Base-by-base conservation (phyloP, 2,888 invertebrate genomes). In the Melinaea menophilus region DNA sequence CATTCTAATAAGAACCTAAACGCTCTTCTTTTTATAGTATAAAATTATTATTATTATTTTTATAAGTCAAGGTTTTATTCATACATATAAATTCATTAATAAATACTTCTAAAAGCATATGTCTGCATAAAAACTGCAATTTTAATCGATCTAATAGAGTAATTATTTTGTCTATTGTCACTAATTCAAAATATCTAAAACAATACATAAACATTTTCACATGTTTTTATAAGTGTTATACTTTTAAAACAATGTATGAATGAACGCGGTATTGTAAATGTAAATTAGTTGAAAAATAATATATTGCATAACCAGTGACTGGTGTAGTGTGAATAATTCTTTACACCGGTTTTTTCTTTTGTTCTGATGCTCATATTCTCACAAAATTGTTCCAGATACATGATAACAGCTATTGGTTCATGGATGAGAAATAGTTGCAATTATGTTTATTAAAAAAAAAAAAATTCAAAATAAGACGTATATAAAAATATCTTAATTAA, bases 401-500 rank as follows among this genome's bases (percentile, higher is more conserved):
- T 48, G 48, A 22, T 51, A 51, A 22, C 7, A 41, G 9, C 9
- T 9, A 9, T 41, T 41, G 5, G 41, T 9, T 41, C 41, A 41
- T 41, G 41, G 11, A 9, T 41, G 9, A 9, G 9, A 41, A 41
- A 41, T 41, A 5, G 7, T 41, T 7, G 41, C 3, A 9, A 41
- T 41, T 41, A 9, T 41, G 3, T 41, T 7, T 41, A 41, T 9
- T 9, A 11, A 41, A 41, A 9, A 9, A 41, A 9, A 9, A 9
- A 41, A 7, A 9, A 2, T 41, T 41, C 9, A 41, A 5, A 9
- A 41, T 9, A 41, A 9, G 1, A 9, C 41, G 3, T 41, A 41
- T 11, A 41, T 9, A 7, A 51, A 51, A 31, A 51, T 31, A 22
- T 51, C 31, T 51, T 41, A 56, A 58, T 59, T 56, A 58, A 22